phyloP scores from a whole-genome alignment of 2,113 vertebrate genomes.

The Notothenia coriiceps region DNA sequence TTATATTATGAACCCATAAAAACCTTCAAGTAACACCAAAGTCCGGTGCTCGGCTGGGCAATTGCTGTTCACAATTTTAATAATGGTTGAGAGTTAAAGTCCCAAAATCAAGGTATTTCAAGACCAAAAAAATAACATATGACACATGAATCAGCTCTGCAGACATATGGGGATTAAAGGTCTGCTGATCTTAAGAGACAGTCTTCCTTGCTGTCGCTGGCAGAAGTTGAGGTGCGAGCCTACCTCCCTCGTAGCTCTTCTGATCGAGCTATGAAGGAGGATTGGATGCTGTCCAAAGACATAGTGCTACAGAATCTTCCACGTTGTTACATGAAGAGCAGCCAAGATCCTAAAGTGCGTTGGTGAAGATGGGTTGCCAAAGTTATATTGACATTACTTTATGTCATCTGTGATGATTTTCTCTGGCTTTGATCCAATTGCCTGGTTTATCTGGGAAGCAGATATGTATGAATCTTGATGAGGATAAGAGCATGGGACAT shows the following conservation, averaged over 20 bases:
- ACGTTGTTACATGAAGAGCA: slow-evolving; percentile 20
- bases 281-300: slow-evolving; percentile 37
- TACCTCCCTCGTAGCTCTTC: slow-evolving; percentile 20
- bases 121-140: neutral
- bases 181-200: neutral
- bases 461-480: neutral
- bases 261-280: neutral
- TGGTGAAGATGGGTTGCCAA: neutral
- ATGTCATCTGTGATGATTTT: neutral
- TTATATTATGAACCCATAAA: slow-evolving; percentile 3
- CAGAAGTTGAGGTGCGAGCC: neutral
- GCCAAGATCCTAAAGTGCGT: neutral
- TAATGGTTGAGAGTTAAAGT: neutral
- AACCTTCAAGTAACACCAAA: neutral
- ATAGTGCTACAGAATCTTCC: slow-evolving; percentile 12
- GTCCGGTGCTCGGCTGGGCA: neutral
- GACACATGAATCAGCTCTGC: neutral
- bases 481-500: neutral
- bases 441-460: neutral
- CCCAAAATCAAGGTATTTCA: neutral
- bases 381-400: slow-evolving; percentile 6
- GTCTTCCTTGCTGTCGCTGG: neutral
- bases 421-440: neutral
- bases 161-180: no score
- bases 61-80: neutral